Conservation (phyloP, 1,140 invertebrate genomes). For the Ylistrum balloti region DNA sequence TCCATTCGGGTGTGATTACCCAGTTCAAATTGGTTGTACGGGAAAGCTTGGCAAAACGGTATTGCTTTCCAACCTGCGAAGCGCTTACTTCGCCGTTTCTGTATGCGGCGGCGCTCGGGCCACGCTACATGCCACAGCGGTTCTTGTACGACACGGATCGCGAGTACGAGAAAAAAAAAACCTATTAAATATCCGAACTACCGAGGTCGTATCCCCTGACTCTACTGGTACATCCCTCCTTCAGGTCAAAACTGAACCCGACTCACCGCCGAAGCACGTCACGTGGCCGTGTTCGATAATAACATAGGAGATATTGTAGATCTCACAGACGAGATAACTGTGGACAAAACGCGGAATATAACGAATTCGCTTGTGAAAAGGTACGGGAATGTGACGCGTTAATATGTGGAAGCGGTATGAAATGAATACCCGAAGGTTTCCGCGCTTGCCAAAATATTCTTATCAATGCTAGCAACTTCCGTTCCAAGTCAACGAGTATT, state of each 20-base stretch:
- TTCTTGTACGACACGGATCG: background rate
- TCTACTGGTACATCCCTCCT: too few relatives aligned
- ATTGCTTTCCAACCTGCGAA: background rate
- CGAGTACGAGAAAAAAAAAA: background rate
- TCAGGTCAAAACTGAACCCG: background rate
- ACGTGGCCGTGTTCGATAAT: too few relatives aligned
- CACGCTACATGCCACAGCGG: background rate
- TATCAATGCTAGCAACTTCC: too few relatives aligned
- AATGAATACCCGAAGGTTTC: too few relatives aligned
- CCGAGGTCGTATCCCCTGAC: background rate
- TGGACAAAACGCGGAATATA: background rate
- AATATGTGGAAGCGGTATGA: background rate
- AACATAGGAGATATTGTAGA: too few relatives aligned
- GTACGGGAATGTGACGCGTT: background rate
- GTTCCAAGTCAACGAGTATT: too few relatives aligned
- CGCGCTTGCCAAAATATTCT: too few relatives aligned
- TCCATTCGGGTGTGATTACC: slow-evolving; percentile 2
- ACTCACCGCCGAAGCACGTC: too few relatives aligned
- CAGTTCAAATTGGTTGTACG: background rate
- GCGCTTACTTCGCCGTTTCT: slow-evolving; percentile 13
- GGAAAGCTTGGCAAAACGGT: background rate
- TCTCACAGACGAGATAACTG: too few relatives aligned
- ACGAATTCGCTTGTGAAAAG: background rate
- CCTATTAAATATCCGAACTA: background rate
- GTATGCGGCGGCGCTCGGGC: background rate